Evolutionary conservation across 2,797 vertebrate genomes (phyloP), one percentile per base, ranked within the genome.

Genomic region (Hybognathus amarus): DNA sequence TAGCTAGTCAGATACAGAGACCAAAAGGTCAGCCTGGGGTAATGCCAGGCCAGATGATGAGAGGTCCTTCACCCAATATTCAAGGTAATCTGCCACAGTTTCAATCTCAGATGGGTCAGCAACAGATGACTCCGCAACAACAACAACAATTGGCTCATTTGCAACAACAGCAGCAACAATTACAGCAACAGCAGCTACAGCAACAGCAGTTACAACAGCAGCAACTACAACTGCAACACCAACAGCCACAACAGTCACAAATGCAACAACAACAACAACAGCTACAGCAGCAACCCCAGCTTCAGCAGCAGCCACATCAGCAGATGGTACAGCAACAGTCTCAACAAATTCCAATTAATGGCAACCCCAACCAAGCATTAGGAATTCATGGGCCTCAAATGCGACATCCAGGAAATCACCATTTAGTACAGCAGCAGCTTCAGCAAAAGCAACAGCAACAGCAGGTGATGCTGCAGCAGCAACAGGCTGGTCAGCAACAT

Each of bases 341-440:
- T 4, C 90, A 95, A 89, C 95, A 96, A 79, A 91, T 97, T 88
- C 91, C 97, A 2, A 93, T 97, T 86, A 95, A 96, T 88, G 95
- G 93, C 50, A 98, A 96, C 92, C 93, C 96, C 70, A 96, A 97
- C 95, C 97, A 97, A 93, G 94, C 93, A 87, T 95, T 98, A 91
- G 96, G 95, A 79, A 96, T 98, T 92, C 97, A 97, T 90, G 97
- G 96, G 22, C 96, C 97, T 84, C 97, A 97, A 86, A 95, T 99
- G 93, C 94, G 97, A 83, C 94, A 95, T 47, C 91, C 94, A 80
- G 91, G 92, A 77, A 96, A 94, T 88, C 95, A 95, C 83, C 93
- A 94, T 59, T 94, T 83, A 63, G 82, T 83, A 22, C 94, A 95
- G 84, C 95, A 95, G 85, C 93, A 95, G 80, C 90, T 90, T 86